A percentile compares a stretch with the other conserved stretches of the same genome.
Conservation (phyloP, 2,888 invertebrate genomes). For the Standfussiana lucernea region DNA sequence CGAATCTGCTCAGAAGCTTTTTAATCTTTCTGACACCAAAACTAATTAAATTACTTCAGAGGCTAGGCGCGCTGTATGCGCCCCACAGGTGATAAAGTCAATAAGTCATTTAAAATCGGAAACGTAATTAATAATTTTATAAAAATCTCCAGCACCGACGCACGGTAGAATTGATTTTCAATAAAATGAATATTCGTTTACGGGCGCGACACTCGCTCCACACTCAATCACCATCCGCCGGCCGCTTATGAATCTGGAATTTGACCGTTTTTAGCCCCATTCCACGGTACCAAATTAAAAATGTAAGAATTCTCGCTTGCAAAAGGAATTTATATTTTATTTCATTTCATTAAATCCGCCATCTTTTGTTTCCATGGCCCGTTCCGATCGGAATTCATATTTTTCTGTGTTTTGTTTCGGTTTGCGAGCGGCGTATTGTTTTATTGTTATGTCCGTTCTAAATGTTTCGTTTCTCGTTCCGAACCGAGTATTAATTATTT, state of each 20-base stretch:
- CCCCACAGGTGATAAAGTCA: slow-evolving; percentile 64
- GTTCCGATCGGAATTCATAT: slow-evolving; percentile 90
- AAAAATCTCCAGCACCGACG: slow-evolving; percentile 57
- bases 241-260: slow-evolving; percentile 86
- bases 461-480: slow-evolving; percentile 84
- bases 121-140: slow-evolving; percentile 69
- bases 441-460: slow-evolving; percentile 87
- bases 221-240: slow-evolving; percentile 71
- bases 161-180: slow-evolving; percentile 72
- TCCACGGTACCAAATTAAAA: slow-evolving; percentile 89
- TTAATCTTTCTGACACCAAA: slow-evolving; percentile 68
- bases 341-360: slow-evolving; percentile 90
- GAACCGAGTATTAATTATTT: slow-evolving; percentile 89
- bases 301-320: slow-evolving; percentile 90
- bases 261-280: slow-evolving; percentile 87
- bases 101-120: slow-evolving; percentile 70
- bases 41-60: slow-evolving; percentile 65
- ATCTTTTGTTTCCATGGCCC: slow-evolving; percentile 89
- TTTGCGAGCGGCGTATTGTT: slow-evolving; percentile 87
- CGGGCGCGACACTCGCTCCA: slow-evolving; percentile 66
- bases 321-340: slow-evolving; percentile 90
- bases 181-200: slow-evolving; percentile 78
- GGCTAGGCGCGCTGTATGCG: slow-evolving; percentile 56
- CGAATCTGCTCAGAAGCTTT: slow-evolving; percentile 65
- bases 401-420: slow-evolving; percentile 91